Evolutionary conservation across 2,797 vertebrate species (phyloP).

Genomic region (Propithecus perrieri): DNA sequence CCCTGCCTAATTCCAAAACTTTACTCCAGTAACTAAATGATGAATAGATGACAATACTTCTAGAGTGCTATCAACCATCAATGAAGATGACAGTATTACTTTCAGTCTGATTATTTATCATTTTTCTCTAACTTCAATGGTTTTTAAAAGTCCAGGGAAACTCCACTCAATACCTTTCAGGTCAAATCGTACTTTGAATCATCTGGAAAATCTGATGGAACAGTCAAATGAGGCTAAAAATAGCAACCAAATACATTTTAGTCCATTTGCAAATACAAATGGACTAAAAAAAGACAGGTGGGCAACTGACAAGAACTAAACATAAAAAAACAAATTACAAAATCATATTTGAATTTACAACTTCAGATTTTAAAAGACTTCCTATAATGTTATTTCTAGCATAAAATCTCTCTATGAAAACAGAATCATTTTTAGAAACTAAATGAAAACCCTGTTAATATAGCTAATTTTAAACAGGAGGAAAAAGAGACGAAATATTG

Average conservation of each 20-base stretch:
- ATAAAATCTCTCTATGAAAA: constrained; percentile 14
- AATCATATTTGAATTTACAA: constrained; percentile 33
- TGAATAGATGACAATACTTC: not conserved
- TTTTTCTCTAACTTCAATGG: not conserved
- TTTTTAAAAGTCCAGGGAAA: not conserved
- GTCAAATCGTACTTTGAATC: not conserved
- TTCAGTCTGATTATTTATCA: not conserved
- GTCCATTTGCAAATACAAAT: not conserved
- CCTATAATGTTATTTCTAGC: constrained; percentile 32
- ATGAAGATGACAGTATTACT: not conserved
- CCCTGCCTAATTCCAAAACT: not conserved
- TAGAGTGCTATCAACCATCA: not conserved
- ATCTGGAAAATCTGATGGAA: not conserved
- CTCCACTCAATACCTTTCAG: not conserved
- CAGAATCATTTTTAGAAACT: constrained; percentile 58
- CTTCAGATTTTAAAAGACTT: constrained; percentile 41
- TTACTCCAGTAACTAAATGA: not conserved
- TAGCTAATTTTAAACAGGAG: constrained; percentile 52
- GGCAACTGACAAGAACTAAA: not conserved
- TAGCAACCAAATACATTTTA: not conserved
- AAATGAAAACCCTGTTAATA: constrained; percentile 37
- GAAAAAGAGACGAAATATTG: constrained; percentile 5
- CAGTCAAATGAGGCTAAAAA: constrained; percentile 21
- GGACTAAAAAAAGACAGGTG: not conserved
- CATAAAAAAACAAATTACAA: constrained; percentile 36